These are phyloP conservation scores for Sphaeridia pumilis DNA, from an alignment of 2,888 invertebrate genomes.

Conservation along the genomic window DNA sequence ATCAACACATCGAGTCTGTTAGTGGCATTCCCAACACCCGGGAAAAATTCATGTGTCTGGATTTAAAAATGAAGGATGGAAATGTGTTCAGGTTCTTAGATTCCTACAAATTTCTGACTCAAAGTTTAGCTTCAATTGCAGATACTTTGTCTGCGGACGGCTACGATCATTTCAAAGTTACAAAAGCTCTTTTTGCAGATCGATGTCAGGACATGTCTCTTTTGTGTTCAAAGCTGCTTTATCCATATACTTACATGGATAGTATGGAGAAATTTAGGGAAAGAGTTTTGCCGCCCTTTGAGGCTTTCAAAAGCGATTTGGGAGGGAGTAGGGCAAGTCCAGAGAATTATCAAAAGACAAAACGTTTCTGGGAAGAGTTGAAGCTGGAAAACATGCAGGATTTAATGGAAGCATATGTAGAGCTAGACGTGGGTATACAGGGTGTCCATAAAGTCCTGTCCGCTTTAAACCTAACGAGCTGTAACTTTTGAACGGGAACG, in stretches of 20 bases:
- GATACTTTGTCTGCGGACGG: neutral
- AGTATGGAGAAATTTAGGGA: neutral
- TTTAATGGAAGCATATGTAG: too few relatives aligned
- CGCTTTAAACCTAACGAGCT: too few relatives aligned
- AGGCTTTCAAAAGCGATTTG: neutral
- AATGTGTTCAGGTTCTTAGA: neutral
- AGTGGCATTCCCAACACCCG: neutral
- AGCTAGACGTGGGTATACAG: too few relatives aligned
- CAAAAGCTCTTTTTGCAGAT: neutral
- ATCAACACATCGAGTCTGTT: neutral
- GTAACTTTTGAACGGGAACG: too few relatives aligned
- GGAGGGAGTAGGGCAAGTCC: too few relatives aligned
- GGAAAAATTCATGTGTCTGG: conserved; percentile 1
- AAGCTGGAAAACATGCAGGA: too few relatives aligned
- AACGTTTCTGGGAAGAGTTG: too few relatives aligned
- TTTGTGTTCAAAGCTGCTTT: neutral
- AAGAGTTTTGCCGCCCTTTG: neutral
- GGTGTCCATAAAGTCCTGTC: too few relatives aligned
- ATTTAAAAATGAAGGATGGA: neutral
- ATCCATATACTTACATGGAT: conserved; percentile 4
- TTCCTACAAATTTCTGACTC: neutral
- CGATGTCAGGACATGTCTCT: neutral
- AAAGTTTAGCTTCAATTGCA: neutral
- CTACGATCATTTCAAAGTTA: neutral
- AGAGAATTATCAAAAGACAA: too few relatives aligned